Conservation (phyloP, 2,888 invertebrate genomes). For the Timema podura region DNA sequence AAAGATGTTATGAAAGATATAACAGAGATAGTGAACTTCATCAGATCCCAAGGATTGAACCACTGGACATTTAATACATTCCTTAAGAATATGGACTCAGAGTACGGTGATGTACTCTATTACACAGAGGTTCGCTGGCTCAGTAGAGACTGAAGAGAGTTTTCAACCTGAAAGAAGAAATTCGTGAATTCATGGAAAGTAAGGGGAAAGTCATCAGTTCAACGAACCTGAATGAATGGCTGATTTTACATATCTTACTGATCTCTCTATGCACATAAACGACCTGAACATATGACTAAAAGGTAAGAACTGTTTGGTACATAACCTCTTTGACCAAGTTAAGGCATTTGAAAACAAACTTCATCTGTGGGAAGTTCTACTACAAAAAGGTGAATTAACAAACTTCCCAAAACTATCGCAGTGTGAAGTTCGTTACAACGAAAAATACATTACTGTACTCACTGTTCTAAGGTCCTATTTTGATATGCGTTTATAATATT, state of each 20-base stretch:
- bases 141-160: slow-evolving; percentile 11
- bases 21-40: slow-evolving; percentile 17
- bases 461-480: background rate
- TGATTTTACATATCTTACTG: background rate
- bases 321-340: slow-evolving; percentile 3
- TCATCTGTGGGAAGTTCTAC: background rate
- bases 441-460: slow-evolving; percentile 5
- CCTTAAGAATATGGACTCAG: background rate
- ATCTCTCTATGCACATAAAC: background rate
- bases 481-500: background rate
- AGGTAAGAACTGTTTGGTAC: background rate
- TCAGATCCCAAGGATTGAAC: slow-evolving; percentile 16
- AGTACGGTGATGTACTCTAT: slow-evolving; percentile 16
- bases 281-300: background rate
- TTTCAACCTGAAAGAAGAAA: slow-evolving; percentile 10
- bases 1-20: slow-evolving; percentile 21
- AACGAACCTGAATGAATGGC: background rate
- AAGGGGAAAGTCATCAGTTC: background rate
- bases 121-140: slow-evolving; percentile 9
- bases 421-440: background rate
- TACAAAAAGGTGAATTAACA: background rate
- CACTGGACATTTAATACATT: background rate
- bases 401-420: background rate
- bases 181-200: slow-evolving; percentile 9
- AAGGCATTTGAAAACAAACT: slow-evolving; percentile 7